Conservation (phyloP, 2,797 vertebrate genomes). For the Dicrostonyx torquatus region DNA sequence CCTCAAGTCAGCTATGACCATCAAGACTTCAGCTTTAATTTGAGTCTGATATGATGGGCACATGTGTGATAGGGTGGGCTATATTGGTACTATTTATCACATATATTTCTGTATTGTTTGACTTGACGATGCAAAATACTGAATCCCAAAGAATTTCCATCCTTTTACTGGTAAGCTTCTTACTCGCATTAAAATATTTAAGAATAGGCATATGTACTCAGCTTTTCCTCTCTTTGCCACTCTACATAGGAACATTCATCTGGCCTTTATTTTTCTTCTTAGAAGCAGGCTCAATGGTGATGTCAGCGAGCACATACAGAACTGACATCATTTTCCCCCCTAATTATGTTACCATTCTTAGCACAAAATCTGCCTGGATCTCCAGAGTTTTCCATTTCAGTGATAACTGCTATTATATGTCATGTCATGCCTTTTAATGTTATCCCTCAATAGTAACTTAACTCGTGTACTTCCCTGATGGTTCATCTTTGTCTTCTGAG, state of each 20-base stretch:
- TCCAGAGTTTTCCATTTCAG: slow-evolving; percentile 27
- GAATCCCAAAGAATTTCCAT: slow-evolving; percentile 29
- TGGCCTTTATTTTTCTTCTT: slow-evolving; percentile 58
- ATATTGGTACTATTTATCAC: not conserved
- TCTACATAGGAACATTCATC: not conserved
- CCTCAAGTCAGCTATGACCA: not conserved
- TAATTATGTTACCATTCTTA: slow-evolving; percentile 57
- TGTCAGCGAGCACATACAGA: not conserved
- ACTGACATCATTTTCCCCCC: not conserved
- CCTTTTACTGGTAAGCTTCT: slow-evolving; percentile 12
- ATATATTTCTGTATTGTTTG: not conserved
- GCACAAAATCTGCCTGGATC: slow-evolving; percentile 30
- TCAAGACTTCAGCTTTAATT: slow-evolving; percentile 34
- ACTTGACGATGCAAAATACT: slow-evolving; percentile 22
- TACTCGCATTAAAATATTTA: slow-evolving; percentile 60
- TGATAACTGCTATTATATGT: slow-evolving; percentile 57
- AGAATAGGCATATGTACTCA: not conserved
- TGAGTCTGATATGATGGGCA: not conserved
- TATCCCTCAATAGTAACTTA: slow-evolving; percentile 18
- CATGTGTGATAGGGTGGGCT: not conserved
- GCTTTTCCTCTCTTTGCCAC: slow-evolving; percentile 43
- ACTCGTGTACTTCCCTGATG: slow-evolving; percentile 7
- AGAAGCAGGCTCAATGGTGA: not conserved
- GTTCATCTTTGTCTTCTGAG: slow-evolving; percentile 53
- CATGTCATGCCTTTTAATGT: slow-evolving; percentile 52